Evolutionary conservation across 2,797 vertebrate species (phyloP).

Genomic region (Rhinogobio ventralis): DNA sequence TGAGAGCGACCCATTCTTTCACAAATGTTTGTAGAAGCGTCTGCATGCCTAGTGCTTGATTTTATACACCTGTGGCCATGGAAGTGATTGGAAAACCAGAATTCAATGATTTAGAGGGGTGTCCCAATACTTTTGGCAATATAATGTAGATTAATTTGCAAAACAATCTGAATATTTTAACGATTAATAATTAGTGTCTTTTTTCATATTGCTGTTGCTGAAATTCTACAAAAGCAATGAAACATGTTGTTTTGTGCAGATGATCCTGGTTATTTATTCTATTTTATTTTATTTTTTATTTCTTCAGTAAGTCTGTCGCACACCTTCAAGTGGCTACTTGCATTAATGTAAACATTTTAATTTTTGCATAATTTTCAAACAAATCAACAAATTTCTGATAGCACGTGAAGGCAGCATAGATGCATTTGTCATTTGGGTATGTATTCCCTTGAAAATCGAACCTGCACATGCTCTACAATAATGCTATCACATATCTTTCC

Average conservation of each 20-base stretch:
- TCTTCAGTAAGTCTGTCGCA: background rate
- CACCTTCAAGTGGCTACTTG: background rate
- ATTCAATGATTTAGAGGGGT: no score
- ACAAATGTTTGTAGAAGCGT: no score
- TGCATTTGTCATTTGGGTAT: background rate
- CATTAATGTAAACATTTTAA: background rate
- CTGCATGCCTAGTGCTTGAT: no score
- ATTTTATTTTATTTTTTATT: background rate
- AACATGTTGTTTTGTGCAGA: background rate
- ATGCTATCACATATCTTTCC: constrained; percentile 17
- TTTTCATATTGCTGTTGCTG: background rate
- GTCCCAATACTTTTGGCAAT: no score
- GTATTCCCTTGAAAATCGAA: background rate
- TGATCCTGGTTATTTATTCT: background rate
- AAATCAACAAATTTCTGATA: no score
- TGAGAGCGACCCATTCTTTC: no score
- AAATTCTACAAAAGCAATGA: background rate
- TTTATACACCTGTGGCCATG: no score
- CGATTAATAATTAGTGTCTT: background rate
- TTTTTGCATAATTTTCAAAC: background rate
- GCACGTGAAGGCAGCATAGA: no score
- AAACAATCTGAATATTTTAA: background rate
- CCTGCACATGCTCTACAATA: background rate
- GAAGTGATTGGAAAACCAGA: no score
- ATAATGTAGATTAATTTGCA: background rate